Evolutionary conservation across 2,797 vertebrate species (phyloP).

Genomic region (Harpagifer antarcticus): DNA sequence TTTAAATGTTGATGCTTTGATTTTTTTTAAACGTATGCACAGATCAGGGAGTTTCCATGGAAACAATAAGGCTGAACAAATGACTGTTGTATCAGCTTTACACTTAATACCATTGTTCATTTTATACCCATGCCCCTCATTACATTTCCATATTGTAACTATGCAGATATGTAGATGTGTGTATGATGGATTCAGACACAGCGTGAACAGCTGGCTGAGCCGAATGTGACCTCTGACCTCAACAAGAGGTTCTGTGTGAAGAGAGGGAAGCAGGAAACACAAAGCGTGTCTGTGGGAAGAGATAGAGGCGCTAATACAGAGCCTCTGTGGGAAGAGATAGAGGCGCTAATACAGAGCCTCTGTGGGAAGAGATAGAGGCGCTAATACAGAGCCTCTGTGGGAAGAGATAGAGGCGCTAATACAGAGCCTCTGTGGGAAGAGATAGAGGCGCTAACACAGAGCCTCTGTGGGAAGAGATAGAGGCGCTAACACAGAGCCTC

Average conservation of each 20-base stretch:
- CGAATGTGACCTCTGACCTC: slow-evolving; percentile 53
- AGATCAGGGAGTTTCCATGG: slow-evolving; percentile 27
- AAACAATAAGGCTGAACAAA: slow-evolving; percentile 30
- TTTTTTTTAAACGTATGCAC: not conserved
- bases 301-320: slow-evolving; percentile 62
- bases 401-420: slow-evolving; percentile 54
- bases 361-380: slow-evolving; percentile 40
- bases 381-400: slow-evolving; percentile 66
- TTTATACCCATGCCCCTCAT: slow-evolving; percentile 5
- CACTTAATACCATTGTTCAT: not conserved
- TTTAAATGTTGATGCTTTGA: not conserved
- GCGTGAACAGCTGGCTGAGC: slow-evolving; percentile 8
- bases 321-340: slow-evolving; percentile 55
- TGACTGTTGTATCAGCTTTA: not conserved
- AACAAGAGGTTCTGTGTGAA: slow-evolving; percentile 35
- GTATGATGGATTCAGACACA: slow-evolving; percentile 24
- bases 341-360: slow-evolving; percentile 65
- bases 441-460: slow-evolving; percentile 62
- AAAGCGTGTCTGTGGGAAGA: slow-evolving; percentile 39
- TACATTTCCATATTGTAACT: not conserved
- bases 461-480: slow-evolving; percentile 45
- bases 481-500: slow-evolving; percentile 65
- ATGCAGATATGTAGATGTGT: not conserved
- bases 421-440: slow-evolving; percentile 56
- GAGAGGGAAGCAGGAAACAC: slow-evolving; percentile 45